Base-by-base conservation (phyloP, 2,797 vertebrate species). In the Gila robusta region DNA sequence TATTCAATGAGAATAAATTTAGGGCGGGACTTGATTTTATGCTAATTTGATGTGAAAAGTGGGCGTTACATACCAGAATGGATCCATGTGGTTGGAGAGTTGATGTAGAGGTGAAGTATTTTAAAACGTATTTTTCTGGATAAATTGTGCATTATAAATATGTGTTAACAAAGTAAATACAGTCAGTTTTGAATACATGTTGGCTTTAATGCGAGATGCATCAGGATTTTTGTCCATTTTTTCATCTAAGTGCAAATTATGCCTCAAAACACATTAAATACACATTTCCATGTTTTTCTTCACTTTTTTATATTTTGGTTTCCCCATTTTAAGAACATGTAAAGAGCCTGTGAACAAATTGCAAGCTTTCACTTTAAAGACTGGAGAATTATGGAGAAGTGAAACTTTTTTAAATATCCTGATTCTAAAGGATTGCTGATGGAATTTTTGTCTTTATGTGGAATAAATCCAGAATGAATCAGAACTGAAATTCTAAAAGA, bases 241-340 rank as follows among this genome's bases (percentile, higher is more conserved):
- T 64, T 66, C 14, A 67, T 67, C 41, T 17, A 32, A 81, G 21
- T 72, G 35, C 54, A 82, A 23, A 26, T 67, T 23, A 80, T 66
- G 71, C 72, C 39, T 35, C 71, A 49, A 66, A 74, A 76, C 56
- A 66, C 41, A 14, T 49, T 64, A 21, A 69, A 76, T 54, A n/a
- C 39, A 86, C 56, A 56, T 67, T 62, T 72, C 87, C 88, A 81
- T 71, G 47, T 77, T 71, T 59, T 81, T 71, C 23, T 73, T 12
- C n/a, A 76, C 59, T 16, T 56, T 47, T 32, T 69, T 62, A 59
- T n/a, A 10, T 59, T 59, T 59, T n/a, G 9, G 9, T 59, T 44
- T 21, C 3, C 19, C 5, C 37, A 26, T 54, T 54, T 59, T 49
- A 37, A 81, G 11, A 11, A n/a, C 41, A 37, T n/a, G 21, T 62